These are phyloP conservation scores for Coleophora deauratella DNA, from an alignment of 2,888 invertebrate genomes.

Conservation along the genomic window DNA sequence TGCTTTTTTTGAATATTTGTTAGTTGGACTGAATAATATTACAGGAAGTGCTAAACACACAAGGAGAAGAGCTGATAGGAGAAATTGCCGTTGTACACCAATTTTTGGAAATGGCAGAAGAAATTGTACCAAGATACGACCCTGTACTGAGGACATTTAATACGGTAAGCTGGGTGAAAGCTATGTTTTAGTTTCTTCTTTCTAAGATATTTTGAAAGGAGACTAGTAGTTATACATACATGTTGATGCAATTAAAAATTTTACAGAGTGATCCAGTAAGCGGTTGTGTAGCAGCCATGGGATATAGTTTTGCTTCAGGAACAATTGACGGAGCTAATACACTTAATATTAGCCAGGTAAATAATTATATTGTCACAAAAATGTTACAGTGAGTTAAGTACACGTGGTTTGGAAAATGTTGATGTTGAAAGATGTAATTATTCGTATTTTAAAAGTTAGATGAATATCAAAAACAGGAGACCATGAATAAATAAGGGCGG, in stretches of 20 bases:
- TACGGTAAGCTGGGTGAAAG: constrained; percentile 40
- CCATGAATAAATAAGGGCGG: too few relatives aligned
- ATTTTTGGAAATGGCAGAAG: constrained; percentile 82
- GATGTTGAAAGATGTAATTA: too few relatives aligned
- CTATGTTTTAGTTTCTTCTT: too few relatives aligned
- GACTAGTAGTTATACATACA: too few relatives aligned
- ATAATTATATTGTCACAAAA: neutral
- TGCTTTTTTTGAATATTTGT: too few relatives aligned
- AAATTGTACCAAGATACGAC: constrained; percentile 59
- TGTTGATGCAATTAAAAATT: neutral
- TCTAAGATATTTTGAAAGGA: too few relatives aligned
- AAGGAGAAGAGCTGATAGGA: constrained; percentile 75
- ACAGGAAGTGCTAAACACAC: constrained; percentile 72
- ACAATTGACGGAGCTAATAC: constrained; percentile 86
- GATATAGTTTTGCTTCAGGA: constrained; percentile 90
- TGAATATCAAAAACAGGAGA: too few relatives aligned
- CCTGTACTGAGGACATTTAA: constrained; percentile 40
- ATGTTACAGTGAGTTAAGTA: neutral
- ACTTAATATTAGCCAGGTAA: constrained; percentile 79
- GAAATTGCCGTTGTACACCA: constrained; percentile 80
- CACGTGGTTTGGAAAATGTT: neutral
- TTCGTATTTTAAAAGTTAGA: too few relatives aligned
- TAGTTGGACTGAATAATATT: constrained; percentile 7
- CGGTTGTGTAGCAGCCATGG: constrained; percentile 85
- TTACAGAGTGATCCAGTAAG: constrained; percentile 61